Base-by-base conservation (phyloP, 2,797 vertebrate genomes). In the Emys orbicularis region DNA sequence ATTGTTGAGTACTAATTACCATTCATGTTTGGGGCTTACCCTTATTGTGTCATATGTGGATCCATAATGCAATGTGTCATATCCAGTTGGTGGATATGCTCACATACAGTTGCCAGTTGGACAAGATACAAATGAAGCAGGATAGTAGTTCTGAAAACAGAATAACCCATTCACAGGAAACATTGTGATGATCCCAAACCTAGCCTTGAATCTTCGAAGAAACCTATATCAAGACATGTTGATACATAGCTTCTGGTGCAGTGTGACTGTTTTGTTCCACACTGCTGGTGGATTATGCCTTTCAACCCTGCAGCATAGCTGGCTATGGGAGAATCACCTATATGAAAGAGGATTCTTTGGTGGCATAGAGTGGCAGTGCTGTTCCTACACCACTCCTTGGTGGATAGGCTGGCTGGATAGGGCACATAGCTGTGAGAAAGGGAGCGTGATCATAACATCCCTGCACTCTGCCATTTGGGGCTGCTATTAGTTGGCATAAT, bases 401-500 rank as follows among this genome's bases (percentile, higher is more conserved):
- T 61, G 29, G 6, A 31, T 7, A 61, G 13, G 31, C 6, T 61
- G 31, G 6, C 59, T 61, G 31, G 31, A 34, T 61, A 61, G 31
- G 5, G 83, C 3, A 8, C 18, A 50, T 25, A 7, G 11, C 2
- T 68, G 23, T 52, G n/a, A 25, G 25, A 57, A 13, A 19, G 21
- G 5, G 9, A 37, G 12, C 0, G 29, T 47, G 74, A 9, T 44
- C 18, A 25, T 5, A 37, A 2, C 27, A 57, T 4, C 2, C 29
- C 27, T 86, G 3, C 13, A 25, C 5, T 72, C 84, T 77, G 2
- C 0, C 6, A 37, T 23, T 18, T 27, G 83, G 15, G 74, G 37
- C 34, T 86, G 6, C 9, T 86, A 1, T 68, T 76, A 85, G 34
- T 25, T 89, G 53, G 6, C 23, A 89, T 2, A n/a, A 16, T 6